phyloP scores from a whole-genome alignment of 92 coral and sea anemone genomes.

The Epizoanthus scotinus region DNA sequence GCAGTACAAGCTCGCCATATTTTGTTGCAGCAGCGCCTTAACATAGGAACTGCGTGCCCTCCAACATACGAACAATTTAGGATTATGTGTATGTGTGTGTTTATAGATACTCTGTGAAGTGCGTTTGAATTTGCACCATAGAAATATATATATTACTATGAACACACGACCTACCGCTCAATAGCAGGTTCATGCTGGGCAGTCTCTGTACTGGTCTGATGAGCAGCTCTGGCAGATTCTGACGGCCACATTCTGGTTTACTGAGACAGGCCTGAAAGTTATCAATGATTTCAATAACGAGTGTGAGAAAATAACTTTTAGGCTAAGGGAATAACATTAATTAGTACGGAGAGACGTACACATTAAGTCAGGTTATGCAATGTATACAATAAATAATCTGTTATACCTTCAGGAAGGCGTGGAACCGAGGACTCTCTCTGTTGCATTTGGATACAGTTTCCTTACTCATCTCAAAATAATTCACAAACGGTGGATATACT shows the following conservation, averaged over 20 bases:
- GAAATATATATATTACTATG: too few species aligned
- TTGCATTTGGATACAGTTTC: conserved; percentile 89
- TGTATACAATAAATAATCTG: not conserved
- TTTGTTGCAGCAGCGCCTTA: too few species aligned
- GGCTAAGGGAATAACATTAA: not conserved
- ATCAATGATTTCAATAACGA: not conserved
- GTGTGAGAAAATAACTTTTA: not conserved
- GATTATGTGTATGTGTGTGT: too few species aligned
- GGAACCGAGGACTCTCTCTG: conserved; percentile 90
- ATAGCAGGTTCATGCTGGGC: conserved; percentile 89
- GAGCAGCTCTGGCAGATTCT: conserved; percentile 81
- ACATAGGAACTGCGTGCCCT: too few species aligned
- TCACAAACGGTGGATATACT: conserved; percentile 95
- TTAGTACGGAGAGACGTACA: not conserved
- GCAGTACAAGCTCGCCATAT: too few species aligned
- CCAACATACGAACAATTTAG: too few species aligned
- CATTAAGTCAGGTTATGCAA: not conserved
- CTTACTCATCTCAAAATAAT: conserved; percentile 98
- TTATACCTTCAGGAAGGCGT: conserved; percentile 92
- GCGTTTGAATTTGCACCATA: too few species aligned
- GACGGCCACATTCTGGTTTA: conserved; percentile 97
- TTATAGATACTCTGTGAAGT: too few species aligned
- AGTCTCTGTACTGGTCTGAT: conserved; percentile 97
- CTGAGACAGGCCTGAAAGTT: conserved; percentile 79
- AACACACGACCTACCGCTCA: conserved; percentile 60